Conservation (phyloP, 2,113 vertebrate species). For the Hiodon alosoides region DNA sequence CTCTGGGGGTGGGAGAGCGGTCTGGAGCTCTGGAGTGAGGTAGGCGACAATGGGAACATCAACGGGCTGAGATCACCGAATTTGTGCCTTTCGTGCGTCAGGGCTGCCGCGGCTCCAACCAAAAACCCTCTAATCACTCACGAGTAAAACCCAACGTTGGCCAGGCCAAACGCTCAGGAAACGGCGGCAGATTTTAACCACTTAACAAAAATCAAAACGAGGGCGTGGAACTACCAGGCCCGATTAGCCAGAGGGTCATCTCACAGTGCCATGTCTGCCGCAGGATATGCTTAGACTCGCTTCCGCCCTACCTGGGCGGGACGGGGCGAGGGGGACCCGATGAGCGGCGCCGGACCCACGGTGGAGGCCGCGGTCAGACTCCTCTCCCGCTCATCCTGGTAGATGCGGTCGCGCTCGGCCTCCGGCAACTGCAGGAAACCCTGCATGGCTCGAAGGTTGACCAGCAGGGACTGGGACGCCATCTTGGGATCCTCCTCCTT, state of each 20-base stretch:
- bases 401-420: slow-evolving; percentile 92
- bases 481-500: slow-evolving; percentile 98
- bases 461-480: slow-evolving; percentile 93
- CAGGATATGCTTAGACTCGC: neutral
- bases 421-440: slow-evolving; percentile 97
- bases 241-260: neutral
- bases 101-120: neutral
- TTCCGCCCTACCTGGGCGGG: slow-evolving; percentile 78
- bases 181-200: neutral
- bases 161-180: neutral
- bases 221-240: neutral
- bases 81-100: neutral
- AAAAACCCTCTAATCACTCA: neutral
- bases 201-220: neutral
- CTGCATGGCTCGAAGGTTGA: slow-evolving; percentile 98
- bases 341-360: slow-evolving; percentile 87
- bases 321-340: slow-evolving; percentile 86
- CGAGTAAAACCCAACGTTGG: neutral
- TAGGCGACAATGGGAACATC: neutral
- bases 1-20: slow-evolving; percentile 10
- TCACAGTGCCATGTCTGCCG: neutral
- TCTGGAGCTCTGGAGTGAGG: neutral
- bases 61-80: neutral
- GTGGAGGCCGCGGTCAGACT: slow-evolving; percentile 90
- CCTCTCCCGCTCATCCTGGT: slow-evolving; percentile 95